These are phyloP conservation scores for Eurytoma adleriae DNA, from an alignment of 2,888 invertebrate genomes.

Conservation along the genomic window DNA sequence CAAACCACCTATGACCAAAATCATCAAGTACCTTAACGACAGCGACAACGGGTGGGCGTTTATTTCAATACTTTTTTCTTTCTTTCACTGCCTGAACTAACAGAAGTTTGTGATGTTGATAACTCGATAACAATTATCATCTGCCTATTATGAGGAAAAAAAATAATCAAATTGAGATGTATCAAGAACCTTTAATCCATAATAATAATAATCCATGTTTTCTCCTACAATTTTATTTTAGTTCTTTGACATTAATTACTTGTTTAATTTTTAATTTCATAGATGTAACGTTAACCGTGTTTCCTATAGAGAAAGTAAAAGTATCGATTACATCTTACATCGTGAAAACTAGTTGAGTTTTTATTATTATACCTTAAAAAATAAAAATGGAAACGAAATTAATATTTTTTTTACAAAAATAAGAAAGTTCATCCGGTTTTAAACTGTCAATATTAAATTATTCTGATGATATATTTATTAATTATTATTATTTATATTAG, in stretches of 20 bases:
- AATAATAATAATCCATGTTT: constrained; percentile 13
- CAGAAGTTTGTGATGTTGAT: constrained; percentile 36
- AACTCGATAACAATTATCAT: constrained; percentile 34
- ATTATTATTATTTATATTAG: background rate
- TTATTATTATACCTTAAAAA: constrained; percentile 5
- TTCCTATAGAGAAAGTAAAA: constrained; percentile 38
- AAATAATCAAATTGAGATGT: constrained; percentile 29
- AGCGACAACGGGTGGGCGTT: constrained; percentile 20
- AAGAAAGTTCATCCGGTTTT: too few relatives aligned
- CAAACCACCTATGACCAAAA: constrained; percentile 47
- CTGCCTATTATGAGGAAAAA: constrained; percentile 20
- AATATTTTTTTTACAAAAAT: too few relatives aligned
- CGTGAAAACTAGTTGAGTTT: constrained; percentile 29
- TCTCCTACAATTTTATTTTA: constrained; percentile 34
- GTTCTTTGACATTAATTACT: background rate
- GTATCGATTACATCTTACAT: constrained; percentile 39
- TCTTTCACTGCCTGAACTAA: constrained; percentile 25
- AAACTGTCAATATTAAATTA: background rate
- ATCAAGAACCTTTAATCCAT: background rate
- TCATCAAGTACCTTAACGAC: constrained; percentile 40
- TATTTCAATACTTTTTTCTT: constrained; percentile 21
- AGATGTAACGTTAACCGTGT: constrained; percentile 36
- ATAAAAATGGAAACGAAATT: too few relatives aligned
- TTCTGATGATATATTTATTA: background rate
- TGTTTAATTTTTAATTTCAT: constrained; percentile 28